A percentile compares a stretch with the other conserved stretches of the same genome.
Evolutionary conservation across 2,113 vertebrate species (phyloP).

Genomic region (Sceloporus tristichus): DNA sequence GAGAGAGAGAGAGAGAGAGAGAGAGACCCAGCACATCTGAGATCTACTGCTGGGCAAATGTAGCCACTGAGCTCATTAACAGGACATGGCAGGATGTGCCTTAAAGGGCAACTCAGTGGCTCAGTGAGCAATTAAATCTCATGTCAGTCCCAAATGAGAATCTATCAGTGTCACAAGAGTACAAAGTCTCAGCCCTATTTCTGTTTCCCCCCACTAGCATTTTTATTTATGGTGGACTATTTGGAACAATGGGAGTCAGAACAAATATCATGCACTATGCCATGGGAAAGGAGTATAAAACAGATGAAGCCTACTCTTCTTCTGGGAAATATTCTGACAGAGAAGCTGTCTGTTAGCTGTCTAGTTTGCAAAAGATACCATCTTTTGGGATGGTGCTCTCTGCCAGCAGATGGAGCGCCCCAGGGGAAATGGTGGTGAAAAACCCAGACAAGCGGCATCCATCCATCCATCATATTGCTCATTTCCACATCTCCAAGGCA

Average conservation of each 20-base stretch:
- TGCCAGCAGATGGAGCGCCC: slow-evolving; percentile 82
- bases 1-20: slow-evolving; percentile 52
- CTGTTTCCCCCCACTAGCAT: slow-evolving; percentile 64
- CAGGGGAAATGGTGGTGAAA: slow-evolving; percentile 83
- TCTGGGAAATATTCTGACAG: slow-evolving; percentile 82
- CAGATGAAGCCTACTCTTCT: slow-evolving; percentile 84
- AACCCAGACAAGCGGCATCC: slow-evolving; percentile 82
- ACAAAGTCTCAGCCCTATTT: slow-evolving; percentile 72
- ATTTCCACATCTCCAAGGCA: slow-evolving; percentile 75
- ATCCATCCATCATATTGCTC: slow-evolving; percentile 79
- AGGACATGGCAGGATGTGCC: slow-evolving; percentile 78
- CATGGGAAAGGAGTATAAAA: slow-evolving; percentile 68
- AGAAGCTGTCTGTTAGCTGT: slow-evolving; percentile 85
- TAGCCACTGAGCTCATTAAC: slow-evolving; percentile 84
- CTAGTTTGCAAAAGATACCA: slow-evolving; percentile 86
- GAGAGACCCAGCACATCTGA: slow-evolving; percentile 73
- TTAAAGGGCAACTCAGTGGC: slow-evolving; percentile 76
- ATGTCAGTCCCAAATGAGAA: slow-evolving; percentile 85
- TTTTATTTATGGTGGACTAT: slow-evolving; percentile 72
- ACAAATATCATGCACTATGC: slow-evolving; percentile 83
- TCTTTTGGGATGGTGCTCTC: slow-evolving; percentile 82
- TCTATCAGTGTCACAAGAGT: slow-evolving; percentile 78
- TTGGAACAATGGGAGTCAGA: slow-evolving; percentile 76
- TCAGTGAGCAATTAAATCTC: slow-evolving; percentile 84
- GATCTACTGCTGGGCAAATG: slow-evolving; percentile 75